Base-by-base conservation (phyloP, 1,140 invertebrate genomes). In the Saccostrea glomerata region DNA sequence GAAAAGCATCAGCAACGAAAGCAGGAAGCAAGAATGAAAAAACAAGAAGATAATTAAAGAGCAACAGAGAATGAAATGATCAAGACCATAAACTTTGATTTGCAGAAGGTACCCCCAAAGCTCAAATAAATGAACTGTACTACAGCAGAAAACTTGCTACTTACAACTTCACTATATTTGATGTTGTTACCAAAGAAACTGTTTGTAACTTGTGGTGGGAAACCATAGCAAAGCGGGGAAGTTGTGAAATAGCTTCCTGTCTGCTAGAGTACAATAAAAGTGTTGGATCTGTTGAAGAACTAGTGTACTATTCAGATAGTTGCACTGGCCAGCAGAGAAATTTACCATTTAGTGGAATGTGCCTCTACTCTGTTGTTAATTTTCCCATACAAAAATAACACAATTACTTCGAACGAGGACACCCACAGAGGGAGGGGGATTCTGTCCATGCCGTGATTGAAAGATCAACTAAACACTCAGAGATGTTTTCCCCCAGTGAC, bases 311-410 rank as follows among this genome's bases (percentile, higher is more conserved):
- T 56, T 89, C 88, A 66, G 88, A 89, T n/a, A 89, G 85, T 55
- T 87, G 88, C 47, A 89, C 88, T 12, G 85, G 86, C 9, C 88
- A 89, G 47, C 88, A 89, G 66, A 47, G 88, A 73, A 86, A 89
- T 87, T 55, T 89, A 1, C 58, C 77, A 13, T 89, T 87, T 84
- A 83, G 82, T 40, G 47, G 82, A 15, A 89, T 89, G 77, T 89
- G 88, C 58, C 36, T 89, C 55, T 87, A 89, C 54, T 84, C 23
- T 36, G 82, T 89, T 12, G 40, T 55, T n/a, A 86, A 89, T 77
- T 25, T 86, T 5, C 88, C 88, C 70, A 36, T 36, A 36, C 30
- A 36, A 36, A 36, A 36, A 36, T 36, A 36, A 36, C 30, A 89
- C 54, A 83, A 86, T 58, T 83, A 86, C 47, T 89, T 89, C 70